Conservation (phyloP, 2,888 invertebrate species). For the Aleiodes leptofemur region DNA sequence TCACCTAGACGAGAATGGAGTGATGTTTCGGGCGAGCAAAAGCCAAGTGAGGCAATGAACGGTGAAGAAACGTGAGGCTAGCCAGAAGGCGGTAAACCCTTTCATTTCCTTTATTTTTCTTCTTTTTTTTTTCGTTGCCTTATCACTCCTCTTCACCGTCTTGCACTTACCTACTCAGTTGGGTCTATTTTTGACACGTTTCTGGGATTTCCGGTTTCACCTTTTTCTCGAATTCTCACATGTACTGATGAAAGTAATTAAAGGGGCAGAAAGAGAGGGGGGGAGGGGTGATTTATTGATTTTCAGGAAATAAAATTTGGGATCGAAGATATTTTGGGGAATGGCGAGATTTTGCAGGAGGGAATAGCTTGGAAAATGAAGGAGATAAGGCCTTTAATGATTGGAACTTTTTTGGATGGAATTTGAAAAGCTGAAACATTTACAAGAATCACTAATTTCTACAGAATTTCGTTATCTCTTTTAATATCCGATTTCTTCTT, state of each 20-base stretch:
- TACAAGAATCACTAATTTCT: too few species aligned
- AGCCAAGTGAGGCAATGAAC: constrained; percentile 28
- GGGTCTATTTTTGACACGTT: neutral
- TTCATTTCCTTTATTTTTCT: constrained; percentile 34
- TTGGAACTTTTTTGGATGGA: too few species aligned
- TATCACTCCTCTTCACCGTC: constrained; percentile 8
- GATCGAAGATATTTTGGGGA: too few species aligned
- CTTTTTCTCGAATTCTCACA: neutral
- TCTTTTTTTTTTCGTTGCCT: neutral
- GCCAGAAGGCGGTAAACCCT: constrained; percentile 16
- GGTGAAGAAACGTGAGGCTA: constrained; percentile 6
- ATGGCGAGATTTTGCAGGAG: too few species aligned
- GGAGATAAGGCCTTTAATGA: too few species aligned
- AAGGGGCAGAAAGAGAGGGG: neutral
- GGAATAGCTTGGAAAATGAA: too few species aligned
- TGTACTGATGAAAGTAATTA: neutral
- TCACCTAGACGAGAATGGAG: constrained; percentile 26
- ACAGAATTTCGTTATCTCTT: too few species aligned
- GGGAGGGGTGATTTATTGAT: neutral
- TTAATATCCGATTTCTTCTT: too few species aligned
- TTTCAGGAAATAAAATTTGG: neutral
- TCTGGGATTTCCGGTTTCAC: neutral
- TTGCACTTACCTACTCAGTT: neutral
- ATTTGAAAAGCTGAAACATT: too few species aligned
- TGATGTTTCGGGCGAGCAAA: constrained; percentile 30